These are phyloP conservation scores for Merops nubicus DNA, from an alignment of 2,113 vertebrate genomes.

Conservation along the genomic window DNA sequence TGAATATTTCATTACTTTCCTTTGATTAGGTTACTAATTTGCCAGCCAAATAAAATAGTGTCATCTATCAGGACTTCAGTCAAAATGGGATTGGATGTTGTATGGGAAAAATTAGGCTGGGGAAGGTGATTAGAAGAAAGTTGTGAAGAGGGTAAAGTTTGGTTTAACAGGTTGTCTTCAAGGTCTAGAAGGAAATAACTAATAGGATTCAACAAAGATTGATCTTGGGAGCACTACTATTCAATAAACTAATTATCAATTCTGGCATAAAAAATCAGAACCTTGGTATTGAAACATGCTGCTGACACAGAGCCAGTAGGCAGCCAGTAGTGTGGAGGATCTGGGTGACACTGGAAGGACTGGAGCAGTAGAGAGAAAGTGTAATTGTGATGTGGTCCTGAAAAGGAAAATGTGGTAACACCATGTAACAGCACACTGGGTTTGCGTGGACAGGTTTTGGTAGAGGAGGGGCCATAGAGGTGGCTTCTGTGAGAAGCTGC, in stretches of 20 bases:
- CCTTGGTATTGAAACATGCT: not conserved
- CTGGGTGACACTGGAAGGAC: not conserved
- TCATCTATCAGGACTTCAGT: not conserved
- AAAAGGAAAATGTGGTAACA: not conserved
- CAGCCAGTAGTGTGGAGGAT: not conserved
- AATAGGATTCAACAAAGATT: not conserved
- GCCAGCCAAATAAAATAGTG: not conserved
- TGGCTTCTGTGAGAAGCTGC: not conserved
- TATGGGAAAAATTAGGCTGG: not conserved
- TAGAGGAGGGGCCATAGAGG: not conserved
- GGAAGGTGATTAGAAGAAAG: not conserved
- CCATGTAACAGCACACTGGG: too few relatives aligned
- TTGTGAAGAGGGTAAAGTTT: not conserved
- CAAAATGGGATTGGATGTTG: not conserved
- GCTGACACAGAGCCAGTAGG: not conserved
- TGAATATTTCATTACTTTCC: not conserved
- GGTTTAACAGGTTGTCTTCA: not conserved
- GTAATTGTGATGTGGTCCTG: not conserved
- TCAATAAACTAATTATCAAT: not conserved
- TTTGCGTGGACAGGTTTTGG: not conserved
- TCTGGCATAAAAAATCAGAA: not conserved
- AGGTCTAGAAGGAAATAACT: not conserved
- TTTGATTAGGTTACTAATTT: slow-evolving; percentile 45
- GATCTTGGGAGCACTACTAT: not conserved
- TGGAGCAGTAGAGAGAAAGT: not conserved